phyloP scores from a whole-genome alignment of 2,113 vertebrate species.

The Actenoides lindsayi region DNA sequence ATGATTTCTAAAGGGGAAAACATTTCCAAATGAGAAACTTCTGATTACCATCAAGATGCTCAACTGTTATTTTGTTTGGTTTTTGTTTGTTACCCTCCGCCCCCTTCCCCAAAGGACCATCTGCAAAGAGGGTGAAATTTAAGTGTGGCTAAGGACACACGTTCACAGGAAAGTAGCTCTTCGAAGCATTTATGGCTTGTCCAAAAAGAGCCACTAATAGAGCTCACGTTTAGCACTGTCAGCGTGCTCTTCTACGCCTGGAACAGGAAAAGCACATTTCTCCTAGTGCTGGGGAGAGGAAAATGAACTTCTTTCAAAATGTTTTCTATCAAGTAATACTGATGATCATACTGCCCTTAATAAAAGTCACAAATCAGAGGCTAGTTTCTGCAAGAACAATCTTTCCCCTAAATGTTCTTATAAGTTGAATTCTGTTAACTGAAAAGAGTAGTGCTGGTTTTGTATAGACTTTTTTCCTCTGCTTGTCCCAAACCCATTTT shows the following conservation, averaged over 20 bases:
- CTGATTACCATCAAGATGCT: constrained; percentile 42
- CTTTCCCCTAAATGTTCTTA: not conserved
- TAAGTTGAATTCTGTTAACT: not conserved
- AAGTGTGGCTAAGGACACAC: not conserved
- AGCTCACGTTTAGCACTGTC: not conserved
- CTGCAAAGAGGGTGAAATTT: not conserved
- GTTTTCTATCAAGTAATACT: not conserved
- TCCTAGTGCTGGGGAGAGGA: not conserved
- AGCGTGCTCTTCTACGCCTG: not conserved
- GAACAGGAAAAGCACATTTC: not conserved
- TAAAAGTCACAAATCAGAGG: not conserved
- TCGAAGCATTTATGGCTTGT: not conserved
- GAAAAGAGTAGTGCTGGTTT: not conserved
- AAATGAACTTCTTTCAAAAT: not conserved
- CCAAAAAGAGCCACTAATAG: not conserved
- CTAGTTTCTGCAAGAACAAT: not conserved
- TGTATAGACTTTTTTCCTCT: not conserved
- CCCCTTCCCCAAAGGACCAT: not conserved
- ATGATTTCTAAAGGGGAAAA: constrained; percentile 62
- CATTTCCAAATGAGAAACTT: constrained; percentile 61
- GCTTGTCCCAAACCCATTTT: not conserved
- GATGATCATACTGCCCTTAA: not conserved
- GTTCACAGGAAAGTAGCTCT: not conserved
- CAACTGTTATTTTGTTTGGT: constrained; percentile 21
- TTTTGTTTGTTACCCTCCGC: not conserved